Evolutionary conservation across 2,113 vertebrate genomes (phyloP).

Genomic region (Oryzias melastigma): DNA sequence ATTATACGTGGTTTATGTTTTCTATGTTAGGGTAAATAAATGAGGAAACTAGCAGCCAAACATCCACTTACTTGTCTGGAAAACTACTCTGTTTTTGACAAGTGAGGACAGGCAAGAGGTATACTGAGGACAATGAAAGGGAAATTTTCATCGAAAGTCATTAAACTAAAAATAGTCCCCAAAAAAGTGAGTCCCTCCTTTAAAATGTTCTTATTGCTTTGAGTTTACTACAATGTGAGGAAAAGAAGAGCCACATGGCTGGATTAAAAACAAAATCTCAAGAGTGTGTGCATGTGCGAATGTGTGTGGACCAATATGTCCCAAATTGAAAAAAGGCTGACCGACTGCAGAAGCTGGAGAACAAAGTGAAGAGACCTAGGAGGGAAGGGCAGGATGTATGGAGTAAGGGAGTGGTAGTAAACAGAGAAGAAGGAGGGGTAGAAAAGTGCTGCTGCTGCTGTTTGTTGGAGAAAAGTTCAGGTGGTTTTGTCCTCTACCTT

Average conservation of each 20-base stretch:
- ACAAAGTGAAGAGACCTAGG: conserved; percentile 63
- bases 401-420: conserved; percentile 65
- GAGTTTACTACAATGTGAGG: conserved; percentile 53
- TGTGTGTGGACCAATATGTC: conserved; percentile 44
- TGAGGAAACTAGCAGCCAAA: conserved; percentile 75
- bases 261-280: conserved; percentile 51
- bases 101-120: conserved; percentile 73
- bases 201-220: conserved; percentile 75
- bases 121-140: conserved; percentile 72
- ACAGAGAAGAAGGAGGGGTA: conserved; percentile 72
- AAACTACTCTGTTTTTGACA: conserved; percentile 61
- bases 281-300: conserved; percentile 32
- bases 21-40: conserved; percentile 54
- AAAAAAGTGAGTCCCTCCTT: conserved; percentile 61
- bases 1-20: conserved; percentile 53
- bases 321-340: conserved; percentile 64
- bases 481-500: conserved; percentile 99
- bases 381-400: conserved; percentile 60
- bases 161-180: conserved; percentile 58
- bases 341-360: conserved; percentile 59
- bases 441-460: conserved; percentile 79
- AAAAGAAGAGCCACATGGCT: conserved; percentile 7
- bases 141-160: conserved; percentile 46
- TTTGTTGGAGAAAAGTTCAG: conserved; percentile 87
- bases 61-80: conserved; percentile 64